Conservation (phyloP, 2,888 invertebrate species). For the Ariolimax columbianus region DNA sequence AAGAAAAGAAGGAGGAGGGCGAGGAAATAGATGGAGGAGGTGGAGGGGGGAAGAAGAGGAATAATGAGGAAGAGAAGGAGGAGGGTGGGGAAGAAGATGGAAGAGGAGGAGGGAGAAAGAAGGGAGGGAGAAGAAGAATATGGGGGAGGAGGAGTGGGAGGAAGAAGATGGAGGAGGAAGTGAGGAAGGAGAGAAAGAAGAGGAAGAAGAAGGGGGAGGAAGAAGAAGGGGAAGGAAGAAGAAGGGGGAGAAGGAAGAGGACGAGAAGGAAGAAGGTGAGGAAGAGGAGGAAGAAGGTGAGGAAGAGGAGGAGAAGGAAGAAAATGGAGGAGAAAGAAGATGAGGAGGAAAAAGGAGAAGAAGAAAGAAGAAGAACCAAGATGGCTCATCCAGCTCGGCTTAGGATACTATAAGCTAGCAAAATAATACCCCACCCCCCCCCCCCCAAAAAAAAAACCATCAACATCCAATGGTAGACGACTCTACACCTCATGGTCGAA, state of each 20-base stretch:
- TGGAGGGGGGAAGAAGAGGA: background rate
- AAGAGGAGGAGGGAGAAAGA: background rate
- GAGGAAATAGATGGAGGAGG: background rate
- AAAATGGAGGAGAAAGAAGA: no score
- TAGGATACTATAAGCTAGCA: no score
- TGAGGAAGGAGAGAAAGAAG: constrained; percentile 23
- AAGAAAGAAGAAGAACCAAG: no score
- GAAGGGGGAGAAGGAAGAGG: background rate
- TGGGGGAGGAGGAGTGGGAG: background rate
- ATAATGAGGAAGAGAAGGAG: background rate
- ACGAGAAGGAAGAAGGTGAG: constrained; percentile 11
- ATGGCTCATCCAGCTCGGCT: no score
- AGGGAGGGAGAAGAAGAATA: constrained; percentile 1
- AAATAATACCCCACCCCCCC: no score
- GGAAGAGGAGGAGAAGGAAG: constrained; percentile 31
- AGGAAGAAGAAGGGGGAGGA: background rate
- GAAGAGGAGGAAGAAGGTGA: constrained; percentile 13
- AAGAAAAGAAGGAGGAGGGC: background rate
- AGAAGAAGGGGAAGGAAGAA: background rate
- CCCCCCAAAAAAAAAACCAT: no score
- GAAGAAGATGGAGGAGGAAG: background rate
- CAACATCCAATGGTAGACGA: no score
- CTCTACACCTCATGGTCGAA: no score
- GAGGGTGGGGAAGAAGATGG: no score
- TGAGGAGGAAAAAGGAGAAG: constrained; percentile 33